phyloP scores from a whole-genome alignment of 2,888 invertebrate genomes.

The Norana najaformis region DNA sequence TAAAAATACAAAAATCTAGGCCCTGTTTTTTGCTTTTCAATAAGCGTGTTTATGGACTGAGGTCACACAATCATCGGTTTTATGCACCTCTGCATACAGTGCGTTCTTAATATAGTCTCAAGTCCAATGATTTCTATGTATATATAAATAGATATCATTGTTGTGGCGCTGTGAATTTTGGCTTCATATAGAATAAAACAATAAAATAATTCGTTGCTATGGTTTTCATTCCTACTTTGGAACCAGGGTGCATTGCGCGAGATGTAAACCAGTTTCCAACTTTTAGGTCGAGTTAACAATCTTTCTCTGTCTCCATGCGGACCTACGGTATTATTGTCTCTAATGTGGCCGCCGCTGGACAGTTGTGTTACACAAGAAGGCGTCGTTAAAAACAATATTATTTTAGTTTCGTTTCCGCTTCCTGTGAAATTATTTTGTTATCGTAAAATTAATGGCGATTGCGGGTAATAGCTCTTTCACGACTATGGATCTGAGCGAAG shows the following conservation, averaged over 20 bases:
- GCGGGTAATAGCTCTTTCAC: not conserved
- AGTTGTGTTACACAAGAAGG: not conserved
- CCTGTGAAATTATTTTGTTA: conserved; percentile 13
- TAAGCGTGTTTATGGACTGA: no score
- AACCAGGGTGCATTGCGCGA: not conserved
- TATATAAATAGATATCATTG: no score
- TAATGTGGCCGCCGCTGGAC: no score
- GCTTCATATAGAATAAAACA: not conserved
- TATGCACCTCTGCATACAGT: no score
- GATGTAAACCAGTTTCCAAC: not conserved
- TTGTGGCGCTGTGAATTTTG: no score
- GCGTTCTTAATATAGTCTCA: no score
- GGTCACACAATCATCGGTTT: no score
- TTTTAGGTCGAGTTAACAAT: not conserved
- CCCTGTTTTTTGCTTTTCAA: no score
- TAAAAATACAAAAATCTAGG: no score
- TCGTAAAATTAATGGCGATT: conserved; percentile 1
- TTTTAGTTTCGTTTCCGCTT: not conserved
- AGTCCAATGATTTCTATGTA: no score
- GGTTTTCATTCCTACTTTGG: not conserved
- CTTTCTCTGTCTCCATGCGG: not conserved
- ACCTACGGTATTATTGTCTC: not conserved
- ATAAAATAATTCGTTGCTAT: not conserved
- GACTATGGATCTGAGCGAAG: not conserved
- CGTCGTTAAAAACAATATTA: not conserved